Conservation (phyloP, 2,113 vertebrate genomes). For the Phocoena sinus region DNA sequence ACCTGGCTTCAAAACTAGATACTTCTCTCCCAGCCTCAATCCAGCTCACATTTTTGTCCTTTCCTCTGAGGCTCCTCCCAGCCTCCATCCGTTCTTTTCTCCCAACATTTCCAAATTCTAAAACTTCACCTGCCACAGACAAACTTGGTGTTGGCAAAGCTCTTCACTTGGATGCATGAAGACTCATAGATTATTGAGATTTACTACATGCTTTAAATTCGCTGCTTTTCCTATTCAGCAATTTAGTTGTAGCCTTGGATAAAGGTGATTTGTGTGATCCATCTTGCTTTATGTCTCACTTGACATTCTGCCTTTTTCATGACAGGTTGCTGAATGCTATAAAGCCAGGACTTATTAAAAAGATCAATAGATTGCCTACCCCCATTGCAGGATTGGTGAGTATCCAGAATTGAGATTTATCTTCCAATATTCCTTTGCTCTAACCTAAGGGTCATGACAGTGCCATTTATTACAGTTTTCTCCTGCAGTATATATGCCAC, state of each 20-base stretch:
- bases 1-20: neutral
- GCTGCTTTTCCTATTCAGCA: conserved; percentile 30
- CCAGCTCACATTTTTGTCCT: neutral
- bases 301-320: conserved; percentile 75
- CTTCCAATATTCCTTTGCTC: conserved; percentile 60
- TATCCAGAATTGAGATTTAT: conserved; percentile 73
- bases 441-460: conserved; percentile 53
- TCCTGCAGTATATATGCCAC: conserved; percentile 51
- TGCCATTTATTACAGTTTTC: conserved; percentile 57
- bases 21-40: neutral
- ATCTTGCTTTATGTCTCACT: conserved; percentile 64
- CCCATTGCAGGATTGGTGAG: conserved; percentile 96
- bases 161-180: neutral
- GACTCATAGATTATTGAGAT: conserved; percentile 44
- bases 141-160: neutral
- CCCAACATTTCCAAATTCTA: neutral
- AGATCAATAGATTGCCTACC: conserved; percentile 95
- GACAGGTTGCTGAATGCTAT: conserved; percentile 95
- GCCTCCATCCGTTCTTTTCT: neutral
- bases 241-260: conserved; percentile 16
- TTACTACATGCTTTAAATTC: conserved; percentile 51
- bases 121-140: neutral
- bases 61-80: neutral
- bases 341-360: conserved; percentile 94
- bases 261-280: conserved; percentile 59